A percentile compares a stretch with the other conserved stretches of the same genome.
Conservation (phyloP, 2,888 invertebrate genomes). For the Dryococelus australis region DNA sequence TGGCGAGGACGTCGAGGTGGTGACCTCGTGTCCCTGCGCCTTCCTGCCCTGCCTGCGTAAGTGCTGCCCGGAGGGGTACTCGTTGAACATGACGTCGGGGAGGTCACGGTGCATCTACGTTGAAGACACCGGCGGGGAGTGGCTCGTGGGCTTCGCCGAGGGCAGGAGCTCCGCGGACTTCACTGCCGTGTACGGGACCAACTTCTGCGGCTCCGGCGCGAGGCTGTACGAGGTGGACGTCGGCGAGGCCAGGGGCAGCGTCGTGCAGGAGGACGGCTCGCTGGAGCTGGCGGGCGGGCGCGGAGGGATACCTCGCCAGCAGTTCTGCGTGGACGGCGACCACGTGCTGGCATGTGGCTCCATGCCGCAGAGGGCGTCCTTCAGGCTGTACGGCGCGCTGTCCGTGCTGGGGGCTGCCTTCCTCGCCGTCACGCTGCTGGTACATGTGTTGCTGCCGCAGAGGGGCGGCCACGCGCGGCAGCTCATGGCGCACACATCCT, state of each 20-base stretch:
- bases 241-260: not conserved
- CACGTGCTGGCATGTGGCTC: not conserved
- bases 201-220: not conserved
- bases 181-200: not conserved
- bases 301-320: not conserved
- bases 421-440: constrained; percentile 39
- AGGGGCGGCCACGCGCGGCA: constrained; percentile 37
- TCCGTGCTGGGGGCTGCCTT: constrained; percentile 37
- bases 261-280: not conserved
- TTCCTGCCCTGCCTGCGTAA: not conserved
- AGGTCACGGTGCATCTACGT: not conserved
- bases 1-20: not conserved
- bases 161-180: not conserved
- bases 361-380: not conserved
- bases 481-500: constrained; percentile 39
- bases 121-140: not conserved
- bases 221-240: not conserved
- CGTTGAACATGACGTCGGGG: not conserved
- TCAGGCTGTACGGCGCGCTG: constrained; percentile 34
- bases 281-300: not conserved
- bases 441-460: constrained; percentile 38
- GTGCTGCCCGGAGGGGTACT: not conserved
- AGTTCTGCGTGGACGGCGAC: not conserved
- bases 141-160: not conserved
- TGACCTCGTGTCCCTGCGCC: not conserved